phyloP scores from a whole-genome alignment of 2,797 vertebrate species.

The Columba guinea region DNA sequence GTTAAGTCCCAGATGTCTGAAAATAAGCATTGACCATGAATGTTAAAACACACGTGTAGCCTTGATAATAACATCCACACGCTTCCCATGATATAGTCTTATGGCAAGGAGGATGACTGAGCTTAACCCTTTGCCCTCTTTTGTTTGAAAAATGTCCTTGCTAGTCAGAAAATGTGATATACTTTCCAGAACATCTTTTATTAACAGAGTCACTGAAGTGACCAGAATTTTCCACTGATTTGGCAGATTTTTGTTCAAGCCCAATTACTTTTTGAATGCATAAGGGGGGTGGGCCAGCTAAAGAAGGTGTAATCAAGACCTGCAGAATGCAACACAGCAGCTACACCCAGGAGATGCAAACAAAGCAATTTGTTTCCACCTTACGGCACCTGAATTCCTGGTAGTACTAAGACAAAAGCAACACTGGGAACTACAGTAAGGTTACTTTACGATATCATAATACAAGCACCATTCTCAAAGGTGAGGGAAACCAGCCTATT shows the following conservation, averaged over 20 bases:
- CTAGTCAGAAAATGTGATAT: background rate
- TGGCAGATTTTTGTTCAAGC: background rate
- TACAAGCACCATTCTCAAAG: background rate
- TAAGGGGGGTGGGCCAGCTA: background rate
- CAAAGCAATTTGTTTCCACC: background rate
- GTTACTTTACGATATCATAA: background rate
- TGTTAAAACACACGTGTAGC: slow-evolving; percentile 27
- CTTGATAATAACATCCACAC: background rate
- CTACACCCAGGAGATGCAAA: background rate
- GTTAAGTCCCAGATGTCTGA: slow-evolving; percentile 64
- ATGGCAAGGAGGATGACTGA: slow-evolving; percentile 22
- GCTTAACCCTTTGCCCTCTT: slow-evolving; percentile 19
- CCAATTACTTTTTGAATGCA: background rate
- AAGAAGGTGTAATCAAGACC: background rate
- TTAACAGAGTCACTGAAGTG: background rate
- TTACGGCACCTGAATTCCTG: background rate
- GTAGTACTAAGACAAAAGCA: background rate
- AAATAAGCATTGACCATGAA: slow-evolving; percentile 46
- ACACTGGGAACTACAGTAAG: background rate
- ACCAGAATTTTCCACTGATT: background rate
- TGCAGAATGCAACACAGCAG: background rate
- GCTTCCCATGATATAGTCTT: background rate
- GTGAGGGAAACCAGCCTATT: background rate
- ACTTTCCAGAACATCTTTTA: slow-evolving; percentile 5
- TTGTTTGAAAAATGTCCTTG: slow-evolving; percentile 29